A percentile compares a stretch with the other conserved stretches of the same genome.
Evolutionary conservation across 2,888 invertebrate species (phyloP).

Genomic region (Drosophila lacicola): DNA sequence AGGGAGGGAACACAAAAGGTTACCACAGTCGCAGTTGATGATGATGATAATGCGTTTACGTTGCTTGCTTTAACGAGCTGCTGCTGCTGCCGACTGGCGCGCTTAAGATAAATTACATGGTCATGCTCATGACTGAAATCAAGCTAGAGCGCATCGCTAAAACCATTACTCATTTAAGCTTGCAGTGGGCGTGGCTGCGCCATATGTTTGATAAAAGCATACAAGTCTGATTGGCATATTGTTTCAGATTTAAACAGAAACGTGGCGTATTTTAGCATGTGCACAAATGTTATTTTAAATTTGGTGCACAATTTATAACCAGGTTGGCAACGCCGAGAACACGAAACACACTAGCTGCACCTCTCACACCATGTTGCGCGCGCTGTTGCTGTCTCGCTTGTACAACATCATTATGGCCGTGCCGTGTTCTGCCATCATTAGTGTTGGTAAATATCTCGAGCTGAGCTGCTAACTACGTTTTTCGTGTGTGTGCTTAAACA

Average conservation of each 20-base stretch:
- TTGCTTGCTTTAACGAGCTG: slow-evolving; percentile 72
- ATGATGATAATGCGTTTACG: slow-evolving; percentile 79
- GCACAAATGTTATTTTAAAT: slow-evolving; percentile 35
- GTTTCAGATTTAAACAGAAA: background rate
- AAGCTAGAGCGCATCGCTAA: slow-evolving; percentile 34
- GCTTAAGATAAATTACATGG: slow-evolving; percentile 72
- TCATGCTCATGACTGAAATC: slow-evolving; percentile 59
- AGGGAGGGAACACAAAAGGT: slow-evolving; percentile 33
- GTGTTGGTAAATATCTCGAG: slow-evolving; percentile 58
- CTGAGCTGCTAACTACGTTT: slow-evolving; percentile 68
- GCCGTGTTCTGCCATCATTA: slow-evolving; percentile 50
- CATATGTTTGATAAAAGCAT: slow-evolving; percentile 16
- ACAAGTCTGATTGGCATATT: slow-evolving; percentile 20
- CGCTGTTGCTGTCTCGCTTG: slow-evolving; percentile 52
- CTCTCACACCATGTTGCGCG: slow-evolving; percentile 70
- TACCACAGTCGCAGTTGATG: slow-evolving; percentile 59
- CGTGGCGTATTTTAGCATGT: background rate
- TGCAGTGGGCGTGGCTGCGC: slow-evolving; percentile 28
- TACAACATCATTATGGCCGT: slow-evolving; percentile 70
- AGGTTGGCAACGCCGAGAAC: slow-evolving; percentile 51
- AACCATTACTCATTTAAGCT: slow-evolving; percentile 52
- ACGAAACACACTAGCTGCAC: slow-evolving; percentile 39
- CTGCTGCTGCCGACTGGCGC: slow-evolving; percentile 48
- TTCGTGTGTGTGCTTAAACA: slow-evolving; percentile 73
- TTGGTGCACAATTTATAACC: slow-evolving; percentile 7